Percentiles rank a stretch among this genome's conserved stretches.
Conservation (phyloP, 2,113 vertebrate genomes). For the Scytalopus superciliaris region DNA sequence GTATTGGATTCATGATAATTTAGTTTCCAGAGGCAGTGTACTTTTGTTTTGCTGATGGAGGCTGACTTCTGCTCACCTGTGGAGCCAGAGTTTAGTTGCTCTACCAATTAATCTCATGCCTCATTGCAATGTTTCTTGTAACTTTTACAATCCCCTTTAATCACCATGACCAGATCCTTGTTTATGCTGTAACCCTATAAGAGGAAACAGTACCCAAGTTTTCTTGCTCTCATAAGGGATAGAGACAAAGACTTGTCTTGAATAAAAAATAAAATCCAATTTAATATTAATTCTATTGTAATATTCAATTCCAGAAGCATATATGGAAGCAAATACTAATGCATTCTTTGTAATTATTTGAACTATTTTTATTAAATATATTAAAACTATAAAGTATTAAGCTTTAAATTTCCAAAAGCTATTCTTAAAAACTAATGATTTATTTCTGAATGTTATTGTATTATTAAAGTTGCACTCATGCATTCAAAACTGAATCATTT, state of each 20-base stretch:
- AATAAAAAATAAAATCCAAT: slow-evolving; percentile 6
- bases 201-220: not conserved
- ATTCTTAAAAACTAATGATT: not conserved
- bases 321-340: slow-evolving; percentile 8
- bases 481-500: not conserved
- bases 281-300: not conserved
- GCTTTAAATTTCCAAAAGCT: not conserved
- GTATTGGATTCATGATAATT: not conserved
- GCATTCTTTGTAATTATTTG: not conserved
- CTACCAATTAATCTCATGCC: not conserved
- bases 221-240: not conserved
- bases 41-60: not conserved
- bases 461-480: not conserved
- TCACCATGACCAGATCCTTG: not conserved
- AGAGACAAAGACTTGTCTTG: not conserved
- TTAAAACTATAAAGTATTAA: not conserved
- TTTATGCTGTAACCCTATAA: not conserved
- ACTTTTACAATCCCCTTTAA: not conserved
- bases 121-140: not conserved
- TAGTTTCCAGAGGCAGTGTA: not conserved
- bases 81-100: not conserved
- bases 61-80: not conserved
- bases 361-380: slow-evolving; percentile 18
- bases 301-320: not conserved
- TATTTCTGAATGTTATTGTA: not conserved